Evolutionary conservation across 1,140 invertebrate species (phyloP).

Genomic region (Brachionus plicatilis): DNA sequence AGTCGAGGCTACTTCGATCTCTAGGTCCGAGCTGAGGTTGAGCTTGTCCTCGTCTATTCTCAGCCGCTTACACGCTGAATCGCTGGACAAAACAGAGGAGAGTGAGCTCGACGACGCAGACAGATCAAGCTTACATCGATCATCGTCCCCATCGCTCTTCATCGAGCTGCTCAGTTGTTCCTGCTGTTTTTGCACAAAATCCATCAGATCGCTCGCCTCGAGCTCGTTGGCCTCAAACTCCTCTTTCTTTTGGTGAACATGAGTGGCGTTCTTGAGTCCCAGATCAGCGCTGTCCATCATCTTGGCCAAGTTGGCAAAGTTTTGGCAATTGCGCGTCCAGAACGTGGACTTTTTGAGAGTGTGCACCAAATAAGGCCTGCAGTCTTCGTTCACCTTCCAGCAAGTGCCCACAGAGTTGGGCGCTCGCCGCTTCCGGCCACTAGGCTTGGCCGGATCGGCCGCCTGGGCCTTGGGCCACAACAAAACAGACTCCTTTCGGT

Average conservation of each 20-base stretch:
- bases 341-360: slow-evolving; percentile 28
- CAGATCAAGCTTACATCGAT: not conserved
- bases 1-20: slow-evolving; percentile 38
- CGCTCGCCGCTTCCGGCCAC: not conserved
- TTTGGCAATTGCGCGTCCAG: not conserved
- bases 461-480: not conserved
- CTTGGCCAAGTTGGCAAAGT: not conserved
- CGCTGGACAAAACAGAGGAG: not conserved
- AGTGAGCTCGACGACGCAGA: slow-evolving; percentile 9
- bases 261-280: not conserved
- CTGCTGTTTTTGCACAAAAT: slow-evolving; percentile 24
- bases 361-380: not conserved
- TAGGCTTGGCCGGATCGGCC: not conserved
- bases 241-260: not conserved
- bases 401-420: not conserved
- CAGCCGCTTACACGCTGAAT: not conserved
- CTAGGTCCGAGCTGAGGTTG: slow-evolving; percentile 3
- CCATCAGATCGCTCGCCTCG: not conserved
- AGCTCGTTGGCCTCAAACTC: not conserved
- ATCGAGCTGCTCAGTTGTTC: not conserved
- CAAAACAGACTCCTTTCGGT: slow-evolving; percentile 42
- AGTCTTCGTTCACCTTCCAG: slow-evolving; percentile 32
- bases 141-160: not conserved
- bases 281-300: not conserved
- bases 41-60: not conserved